Conservation (phyloP, 2,113 vertebrate genomes). For the Lonchura striata region DNA sequence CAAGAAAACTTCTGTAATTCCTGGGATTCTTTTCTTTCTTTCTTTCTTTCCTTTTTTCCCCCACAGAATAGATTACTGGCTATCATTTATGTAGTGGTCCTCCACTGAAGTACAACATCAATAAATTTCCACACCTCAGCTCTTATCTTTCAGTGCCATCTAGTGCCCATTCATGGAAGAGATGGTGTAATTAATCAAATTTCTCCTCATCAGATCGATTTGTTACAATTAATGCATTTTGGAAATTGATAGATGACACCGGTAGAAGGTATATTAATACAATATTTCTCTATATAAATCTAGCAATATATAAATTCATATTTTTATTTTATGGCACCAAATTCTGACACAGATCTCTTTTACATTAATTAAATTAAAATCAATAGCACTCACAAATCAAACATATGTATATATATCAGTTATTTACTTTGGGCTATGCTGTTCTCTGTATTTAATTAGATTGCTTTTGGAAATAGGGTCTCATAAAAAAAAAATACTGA, state of each 20-base stretch:
- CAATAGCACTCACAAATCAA: background rate
- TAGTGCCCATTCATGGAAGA: background rate
- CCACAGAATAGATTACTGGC: background rate
- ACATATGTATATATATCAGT: background rate
- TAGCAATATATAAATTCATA: background rate
- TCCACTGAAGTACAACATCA: background rate
- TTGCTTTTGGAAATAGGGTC: background rate
- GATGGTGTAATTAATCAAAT: background rate
- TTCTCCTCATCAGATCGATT: background rate
- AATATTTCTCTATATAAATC: background rate
- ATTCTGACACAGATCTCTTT: background rate
- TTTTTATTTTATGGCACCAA: background rate
- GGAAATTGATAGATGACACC: background rate
- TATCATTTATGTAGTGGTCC: background rate
- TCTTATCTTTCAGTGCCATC: conserved; percentile 44
- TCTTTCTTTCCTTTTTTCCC: rapidly evolving
- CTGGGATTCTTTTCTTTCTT: background rate
- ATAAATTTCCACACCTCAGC: background rate
- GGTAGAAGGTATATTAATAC: background rate
- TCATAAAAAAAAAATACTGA: background rate
- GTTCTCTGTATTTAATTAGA: background rate
- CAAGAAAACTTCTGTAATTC: background rate
- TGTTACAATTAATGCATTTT: background rate
- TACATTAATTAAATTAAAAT: background rate
- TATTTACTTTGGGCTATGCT: background rate